phyloP scores from a whole-genome alignment of 2,888 invertebrate genomes.

The Ophioninae sp. region DNA sequence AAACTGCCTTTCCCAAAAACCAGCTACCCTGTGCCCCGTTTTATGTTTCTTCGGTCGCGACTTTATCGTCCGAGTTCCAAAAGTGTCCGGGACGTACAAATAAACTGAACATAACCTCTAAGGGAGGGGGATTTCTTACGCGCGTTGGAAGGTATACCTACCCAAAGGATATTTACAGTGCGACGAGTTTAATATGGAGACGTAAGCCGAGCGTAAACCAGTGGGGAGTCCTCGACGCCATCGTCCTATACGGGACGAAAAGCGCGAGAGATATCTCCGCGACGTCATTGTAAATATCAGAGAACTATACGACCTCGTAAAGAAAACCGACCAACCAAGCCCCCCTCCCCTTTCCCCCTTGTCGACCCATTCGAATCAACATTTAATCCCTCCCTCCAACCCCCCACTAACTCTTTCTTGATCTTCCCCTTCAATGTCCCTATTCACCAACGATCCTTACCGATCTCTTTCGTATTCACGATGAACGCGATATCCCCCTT shows the following conservation, averaged over 20 bases:
- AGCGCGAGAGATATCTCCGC: slow-evolving; percentile 56
- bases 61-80: neutral
- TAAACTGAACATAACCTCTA: slow-evolving; percentile 61
- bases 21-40: too few species aligned
- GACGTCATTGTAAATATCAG: slow-evolving; percentile 80
- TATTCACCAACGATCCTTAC: too few species aligned
- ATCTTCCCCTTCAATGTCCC: too few species aligned
- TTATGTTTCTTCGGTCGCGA: too few species aligned
- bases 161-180: slow-evolving; percentile 72
- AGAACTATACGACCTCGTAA: slow-evolving; percentile 78
- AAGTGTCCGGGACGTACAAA: slow-evolving; percentile 23
- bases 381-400: too few species aligned
- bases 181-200: slow-evolving; percentile 72
- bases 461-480: slow-evolving; percentile 1
- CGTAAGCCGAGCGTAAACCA: slow-evolving; percentile 76
- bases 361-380: too few species aligned
- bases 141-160: slow-evolving; percentile 55
- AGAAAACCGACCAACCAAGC: too few species aligned
- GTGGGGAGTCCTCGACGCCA: slow-evolving; percentile 76
- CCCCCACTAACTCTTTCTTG: too few species aligned
- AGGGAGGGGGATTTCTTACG: slow-evolving; percentile 71
- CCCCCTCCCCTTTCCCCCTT: slow-evolving; percentile 37
- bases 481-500: slow-evolving; percentile 16
- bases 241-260: slow-evolving; percentile 63
- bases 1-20: too few species aligned